These are phyloP conservation scores for Labia minor DNA, from an alignment of 2,888 invertebrate species.

Conservation along the genomic window DNA sequence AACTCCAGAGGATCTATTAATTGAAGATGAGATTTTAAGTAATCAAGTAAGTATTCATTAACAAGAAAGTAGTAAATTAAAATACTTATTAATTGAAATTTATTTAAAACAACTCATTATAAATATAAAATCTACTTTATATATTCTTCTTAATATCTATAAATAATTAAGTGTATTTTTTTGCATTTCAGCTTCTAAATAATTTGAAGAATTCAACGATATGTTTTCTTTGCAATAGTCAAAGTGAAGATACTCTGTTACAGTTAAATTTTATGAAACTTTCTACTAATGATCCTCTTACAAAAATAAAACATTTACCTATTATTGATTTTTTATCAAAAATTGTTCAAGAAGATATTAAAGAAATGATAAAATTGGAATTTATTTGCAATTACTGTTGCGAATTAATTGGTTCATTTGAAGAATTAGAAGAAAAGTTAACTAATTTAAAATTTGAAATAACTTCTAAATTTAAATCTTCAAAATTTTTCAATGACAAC, in stretches of 20 bases:
- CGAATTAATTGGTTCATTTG: conserved; percentile 23
- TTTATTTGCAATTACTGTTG: conserved; percentile 23
- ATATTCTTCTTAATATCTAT: no score
- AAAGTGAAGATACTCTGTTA: background rate
- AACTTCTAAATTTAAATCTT: background rate
- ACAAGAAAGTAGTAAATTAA: no score
- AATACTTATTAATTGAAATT: no score
- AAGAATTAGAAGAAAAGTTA: conserved; percentile 24
- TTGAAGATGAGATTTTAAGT: conserved; percentile 24
- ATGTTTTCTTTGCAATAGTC: conserved; percentile 24
- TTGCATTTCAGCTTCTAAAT: conserved; percentile 13
- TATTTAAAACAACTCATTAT: no score
- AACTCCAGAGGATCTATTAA: conserved; percentile 8
- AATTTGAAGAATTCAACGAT: conserved; percentile 18
- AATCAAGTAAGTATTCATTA: conserved; percentile 17
- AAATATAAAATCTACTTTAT: no score
- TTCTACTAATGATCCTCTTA: conserved; percentile 20
- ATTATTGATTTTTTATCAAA: conserved; percentile 22
- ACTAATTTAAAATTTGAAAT: conserved; percentile 22
- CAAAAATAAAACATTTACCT: conserved; percentile 23
- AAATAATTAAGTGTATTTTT: no score
- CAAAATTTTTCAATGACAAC: background rate
- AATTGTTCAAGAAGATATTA: conserved; percentile 18
- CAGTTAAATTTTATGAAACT: conserved; percentile 20
- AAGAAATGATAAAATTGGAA: background rate